Conservation (phyloP, 2,113 vertebrate genomes). For the Suncus etruscus region DNA sequence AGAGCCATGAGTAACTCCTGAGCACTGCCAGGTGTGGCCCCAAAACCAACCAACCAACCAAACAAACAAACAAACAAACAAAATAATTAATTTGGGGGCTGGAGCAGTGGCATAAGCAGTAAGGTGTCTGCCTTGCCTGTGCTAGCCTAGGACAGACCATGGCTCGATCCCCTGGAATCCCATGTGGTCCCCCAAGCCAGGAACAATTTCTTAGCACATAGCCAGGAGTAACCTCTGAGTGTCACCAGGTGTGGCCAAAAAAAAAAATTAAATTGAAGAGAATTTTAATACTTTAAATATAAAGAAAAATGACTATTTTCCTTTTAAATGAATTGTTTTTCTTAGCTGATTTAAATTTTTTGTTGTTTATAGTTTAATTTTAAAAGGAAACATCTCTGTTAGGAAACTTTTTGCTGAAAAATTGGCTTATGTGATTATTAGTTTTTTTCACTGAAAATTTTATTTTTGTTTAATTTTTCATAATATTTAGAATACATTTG, state of each 20-base stretch:
- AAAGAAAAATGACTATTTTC: background rate
- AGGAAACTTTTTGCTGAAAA: background rate
- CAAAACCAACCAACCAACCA: too few relatives aligned
- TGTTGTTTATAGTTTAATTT: slow-evolving; percentile 26
- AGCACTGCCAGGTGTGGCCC: too few relatives aligned
- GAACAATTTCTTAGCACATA: too few relatives aligned
- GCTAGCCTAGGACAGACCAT: too few relatives aligned
- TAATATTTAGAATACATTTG: slow-evolving; percentile 27
- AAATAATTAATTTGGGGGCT: too few relatives aligned
- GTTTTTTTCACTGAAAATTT: background rate
- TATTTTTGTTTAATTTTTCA: slow-evolving; percentile 38
- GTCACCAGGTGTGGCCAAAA: background rate
- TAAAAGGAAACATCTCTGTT: background rate
- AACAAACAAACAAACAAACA: too few relatives aligned
- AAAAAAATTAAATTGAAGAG: slow-evolving; percentile 47
- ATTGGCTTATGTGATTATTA: slow-evolving; percentile 7
- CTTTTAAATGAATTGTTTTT: slow-evolving; percentile 13
- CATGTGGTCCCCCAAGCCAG: too few relatives aligned
- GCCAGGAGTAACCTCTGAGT: too few relatives aligned
- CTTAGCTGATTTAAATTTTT: slow-evolving; percentile 28
- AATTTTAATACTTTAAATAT: slow-evolving; percentile 1
- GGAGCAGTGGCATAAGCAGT: too few relatives aligned
- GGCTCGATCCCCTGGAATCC: too few relatives aligned
- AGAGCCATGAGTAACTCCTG: too few relatives aligned
- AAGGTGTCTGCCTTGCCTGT: too few relatives aligned